These are phyloP conservation scores for Fistularia tabacaria DNA, from an alignment of 2,797 vertebrate genomes.

Conservation along the genomic window DNA sequence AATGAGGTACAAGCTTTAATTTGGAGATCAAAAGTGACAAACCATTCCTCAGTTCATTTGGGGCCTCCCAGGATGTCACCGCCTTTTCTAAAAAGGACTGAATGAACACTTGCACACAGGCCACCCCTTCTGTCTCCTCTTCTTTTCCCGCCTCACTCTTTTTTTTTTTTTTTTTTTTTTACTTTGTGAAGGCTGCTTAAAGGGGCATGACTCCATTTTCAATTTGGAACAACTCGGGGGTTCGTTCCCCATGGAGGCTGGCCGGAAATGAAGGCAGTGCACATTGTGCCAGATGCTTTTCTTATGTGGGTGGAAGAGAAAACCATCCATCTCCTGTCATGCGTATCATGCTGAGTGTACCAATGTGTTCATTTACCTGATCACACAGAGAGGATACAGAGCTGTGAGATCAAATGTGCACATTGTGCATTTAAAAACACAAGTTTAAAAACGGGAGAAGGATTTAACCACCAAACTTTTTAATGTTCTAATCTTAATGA, in stretches of 20 bases:
- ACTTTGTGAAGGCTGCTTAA: constrained; percentile 82
- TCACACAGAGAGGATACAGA: neutral
- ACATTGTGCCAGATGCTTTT: constrained; percentile 79
- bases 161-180: constrained; percentile 39
- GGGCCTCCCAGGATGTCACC: constrained; percentile 59
- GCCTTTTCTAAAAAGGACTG: constrained; percentile 53
- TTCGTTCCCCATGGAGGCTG: constrained; percentile 69
- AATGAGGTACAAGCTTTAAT: constrained; percentile 52
- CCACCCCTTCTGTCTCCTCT: constrained; percentile 52
- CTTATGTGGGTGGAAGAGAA: constrained; percentile 46
- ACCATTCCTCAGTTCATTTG: constrained; percentile 55
- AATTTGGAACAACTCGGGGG: constrained; percentile 79
- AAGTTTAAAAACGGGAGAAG: too few relatives aligned
- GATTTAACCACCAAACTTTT: too few relatives aligned
- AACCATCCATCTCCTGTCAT: constrained; percentile 58
- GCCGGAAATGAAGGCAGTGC: constrained; percentile 84
- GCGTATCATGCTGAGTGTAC: constrained; percentile 14
- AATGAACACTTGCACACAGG: constrained; percentile 65
- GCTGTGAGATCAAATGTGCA: neutral
- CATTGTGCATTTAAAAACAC: too few relatives aligned
- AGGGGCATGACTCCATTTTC: constrained; percentile 84
- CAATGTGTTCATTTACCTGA: constrained; percentile 28
- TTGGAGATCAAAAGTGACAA: constrained; percentile 72
- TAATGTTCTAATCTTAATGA: too few relatives aligned
- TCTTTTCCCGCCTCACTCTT: constrained; percentile 58